Evolutionary conservation across 2,113 vertebrate genomes (phyloP), one percentile per base, ranked within the genome.

Genomic region (Silurus asotus): DNA sequence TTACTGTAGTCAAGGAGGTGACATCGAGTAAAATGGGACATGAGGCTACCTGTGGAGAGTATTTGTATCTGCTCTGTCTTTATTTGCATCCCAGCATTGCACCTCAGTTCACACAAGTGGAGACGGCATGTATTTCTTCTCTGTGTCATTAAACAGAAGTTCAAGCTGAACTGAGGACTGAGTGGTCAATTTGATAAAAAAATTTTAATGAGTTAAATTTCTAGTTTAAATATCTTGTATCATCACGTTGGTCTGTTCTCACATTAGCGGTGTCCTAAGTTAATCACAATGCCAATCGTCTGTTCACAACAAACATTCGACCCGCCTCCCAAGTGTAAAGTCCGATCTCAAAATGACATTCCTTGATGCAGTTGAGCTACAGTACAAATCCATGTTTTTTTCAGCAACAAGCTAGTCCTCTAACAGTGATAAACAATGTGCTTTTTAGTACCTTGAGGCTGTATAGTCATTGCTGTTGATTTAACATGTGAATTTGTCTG

Each of bases 1-100:
- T 90, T 90, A 87, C 72, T 86, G 84, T 88, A 87, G 88, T 88
- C 85, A 89, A 88, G 88, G 84, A 85, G 88, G 86, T 62, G 84
- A 61, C 77, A 81, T 76, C 28, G 19, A 77, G 85, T 74, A 87
- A 76, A 89, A 75, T 83, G 80, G 83, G 70, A 67, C 25, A 83
- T 28, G 45, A 61, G 70, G 85, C 62, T 87, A 69, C 62, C 70
- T 59, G 79, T 51, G 59, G 72, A 89, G 64, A 76, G 61, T 81
- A 77, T 53, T 84, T 75, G 80, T 83, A 56, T 81, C 67, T 48
- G 65, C 62, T 70, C 75, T 51, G 67, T 69, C 48, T 72, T 86
- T 75, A 72, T 84, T 76, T 84, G 82, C 86, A 83, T 84, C 79
- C 55, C 25, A 25, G 17, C 19, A 23, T 70, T 82, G 10, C 56